phyloP scores from a whole-genome alignment of 2,797 vertebrate species.

The Prionace glauca region DNA sequence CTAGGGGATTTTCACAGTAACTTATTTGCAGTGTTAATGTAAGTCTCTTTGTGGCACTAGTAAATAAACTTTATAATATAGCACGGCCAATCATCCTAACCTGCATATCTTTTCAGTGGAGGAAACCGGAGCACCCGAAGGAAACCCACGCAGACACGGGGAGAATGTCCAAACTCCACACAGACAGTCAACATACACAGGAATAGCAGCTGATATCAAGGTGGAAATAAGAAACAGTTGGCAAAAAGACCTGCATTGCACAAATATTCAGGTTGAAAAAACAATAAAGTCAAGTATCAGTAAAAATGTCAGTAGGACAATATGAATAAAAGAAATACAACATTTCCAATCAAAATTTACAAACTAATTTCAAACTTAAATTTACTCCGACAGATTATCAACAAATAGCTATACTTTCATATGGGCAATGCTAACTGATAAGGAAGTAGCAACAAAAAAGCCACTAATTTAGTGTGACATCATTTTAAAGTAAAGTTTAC shows the following conservation, averaged over 20 bases:
- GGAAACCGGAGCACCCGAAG: too few species aligned
- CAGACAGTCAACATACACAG: neutral
- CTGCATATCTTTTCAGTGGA: too few species aligned
- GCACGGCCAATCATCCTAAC: too few species aligned
- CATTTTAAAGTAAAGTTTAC: neutral
- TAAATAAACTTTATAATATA: too few species aligned
- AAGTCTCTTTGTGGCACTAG: too few species aligned
- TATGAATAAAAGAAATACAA: neutral
- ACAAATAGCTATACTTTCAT: neutral
- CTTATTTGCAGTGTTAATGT: too few species aligned
- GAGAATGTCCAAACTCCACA: too few species aligned
- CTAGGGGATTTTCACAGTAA: too few species aligned
- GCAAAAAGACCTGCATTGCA: neutral
- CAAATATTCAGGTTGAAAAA: neutral
- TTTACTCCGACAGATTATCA: neutral
- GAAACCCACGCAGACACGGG: too few species aligned
- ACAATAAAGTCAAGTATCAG: slow-evolving; percentile 7
- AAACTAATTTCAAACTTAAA: slow-evolving; percentile 5
- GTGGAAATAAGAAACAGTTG: neutral
- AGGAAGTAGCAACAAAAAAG: neutral
- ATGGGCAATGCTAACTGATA: neutral
- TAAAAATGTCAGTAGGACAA: neutral
- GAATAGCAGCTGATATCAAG: slow-evolving; percentile 9
- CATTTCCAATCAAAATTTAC: neutral
- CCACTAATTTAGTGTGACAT: neutral